Percentiles rank a stretch among this genome's conserved stretches.
Evolutionary conservation across 2,797 vertebrate species (phyloP).

Genomic region (Xiphorhynchus erythropygius): DNA sequence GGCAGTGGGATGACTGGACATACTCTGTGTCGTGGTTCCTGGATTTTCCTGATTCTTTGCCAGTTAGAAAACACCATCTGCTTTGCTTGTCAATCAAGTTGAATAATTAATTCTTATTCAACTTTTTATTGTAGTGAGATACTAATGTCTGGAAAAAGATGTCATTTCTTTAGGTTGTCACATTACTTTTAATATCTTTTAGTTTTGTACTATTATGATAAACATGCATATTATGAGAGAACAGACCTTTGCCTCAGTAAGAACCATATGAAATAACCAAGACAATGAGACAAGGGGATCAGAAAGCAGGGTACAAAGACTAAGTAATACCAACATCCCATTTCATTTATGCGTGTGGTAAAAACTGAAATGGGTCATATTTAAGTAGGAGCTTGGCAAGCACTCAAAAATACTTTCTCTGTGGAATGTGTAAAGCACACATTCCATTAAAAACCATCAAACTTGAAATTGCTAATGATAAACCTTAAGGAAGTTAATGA

Average conservation of each 20-base stretch:
- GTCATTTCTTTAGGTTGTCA: neutral
- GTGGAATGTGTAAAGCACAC: neutral
- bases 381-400: conserved; percentile 1
- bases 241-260: neutral
- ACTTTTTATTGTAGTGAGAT: neutral
- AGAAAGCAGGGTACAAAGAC: neutral
- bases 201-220: neutral
- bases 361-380: neutral
- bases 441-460: neutral
- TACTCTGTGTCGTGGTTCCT: neutral
- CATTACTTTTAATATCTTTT: neutral
- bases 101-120: neutral
- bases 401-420: neutral
- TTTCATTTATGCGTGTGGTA: neutral
- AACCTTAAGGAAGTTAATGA: conserved; percentile 30
- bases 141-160: neutral
- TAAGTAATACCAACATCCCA: neutral
- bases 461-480: conserved; percentile 4
- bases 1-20: neutral
- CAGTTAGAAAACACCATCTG: neutral
- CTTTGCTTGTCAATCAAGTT: neutral
- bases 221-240: neutral
- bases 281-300: neutral
- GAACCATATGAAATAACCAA: neutral
- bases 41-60: neutral